phyloP scores from a whole-genome alignment of 2,113 vertebrate species.

The Ochotona curzoniae region DNA sequence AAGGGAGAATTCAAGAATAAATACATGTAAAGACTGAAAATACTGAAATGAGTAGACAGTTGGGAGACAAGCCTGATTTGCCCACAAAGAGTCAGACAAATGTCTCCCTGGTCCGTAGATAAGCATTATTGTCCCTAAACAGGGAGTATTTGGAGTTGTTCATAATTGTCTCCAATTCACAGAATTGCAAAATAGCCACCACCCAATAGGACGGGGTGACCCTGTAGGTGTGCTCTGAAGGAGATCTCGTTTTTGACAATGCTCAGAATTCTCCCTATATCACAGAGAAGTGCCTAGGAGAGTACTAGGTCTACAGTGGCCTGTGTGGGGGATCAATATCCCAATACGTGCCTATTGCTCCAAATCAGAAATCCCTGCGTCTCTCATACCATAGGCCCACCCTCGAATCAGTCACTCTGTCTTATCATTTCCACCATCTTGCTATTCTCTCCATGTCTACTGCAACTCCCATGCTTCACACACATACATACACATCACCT shows the following conservation, averaged over 20 bases:
- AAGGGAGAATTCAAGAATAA: not conserved
- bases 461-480: not conserved
- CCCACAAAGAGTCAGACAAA: not conserved
- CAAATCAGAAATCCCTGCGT: not conserved
- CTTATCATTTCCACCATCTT: not conserved
- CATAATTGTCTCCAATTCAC: not conserved
- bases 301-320: not conserved
- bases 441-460: not conserved
- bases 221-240: not conserved
- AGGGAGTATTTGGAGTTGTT: constrained; percentile 1
- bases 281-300: not conserved
- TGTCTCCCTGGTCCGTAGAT: not conserved
- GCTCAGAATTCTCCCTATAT: not conserved
- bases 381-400: not conserved
- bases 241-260: not conserved
- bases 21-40: not conserved
- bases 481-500: not conserved
- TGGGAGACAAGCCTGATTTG: not conserved
- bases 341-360: not conserved
- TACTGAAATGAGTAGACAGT: constrained; percentile 20
- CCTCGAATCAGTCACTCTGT: not conserved
- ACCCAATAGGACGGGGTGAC: not conserved
- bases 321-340: not conserved
- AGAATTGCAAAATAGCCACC: not conserved
- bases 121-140: not conserved